Percentiles rank a stretch among this genome's conserved stretches.
Evolutionary conservation across 2,888 invertebrate genomes (phyloP).

Genomic region (Drosophila kambysellisi): DNA sequence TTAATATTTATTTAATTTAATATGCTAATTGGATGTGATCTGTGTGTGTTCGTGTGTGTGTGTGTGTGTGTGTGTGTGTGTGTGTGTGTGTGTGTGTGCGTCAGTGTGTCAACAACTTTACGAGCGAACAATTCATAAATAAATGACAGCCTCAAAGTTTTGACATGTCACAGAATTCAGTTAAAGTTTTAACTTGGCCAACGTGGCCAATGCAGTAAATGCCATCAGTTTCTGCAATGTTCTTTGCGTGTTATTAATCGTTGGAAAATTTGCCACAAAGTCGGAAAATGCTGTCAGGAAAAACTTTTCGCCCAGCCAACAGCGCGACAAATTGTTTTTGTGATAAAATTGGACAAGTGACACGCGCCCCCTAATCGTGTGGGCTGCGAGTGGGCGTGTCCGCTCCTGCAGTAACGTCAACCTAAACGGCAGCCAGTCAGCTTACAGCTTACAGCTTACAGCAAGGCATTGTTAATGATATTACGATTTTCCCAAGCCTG

Average conservation of each 20-base stretch:
- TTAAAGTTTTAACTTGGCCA: slow-evolving; percentile 63
- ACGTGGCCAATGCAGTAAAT: slow-evolving; percentile 19
- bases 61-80: slow-evolving; percentile 2
- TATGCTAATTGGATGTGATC: slow-evolving; percentile 83
- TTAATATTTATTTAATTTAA: slow-evolving; percentile 84
- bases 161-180: slow-evolving; percentile 75
- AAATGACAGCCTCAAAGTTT: slow-evolving; percentile 72
- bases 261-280: slow-evolving; percentile 71
- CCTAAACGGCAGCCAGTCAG: slow-evolving; percentile 57
- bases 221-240: slow-evolving; percentile 31
- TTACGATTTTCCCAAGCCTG: slow-evolving; percentile 28
- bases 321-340: slow-evolving; percentile 80
- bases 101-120: slow-evolving; percentile 69
- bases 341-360: slow-evolving; percentile 78
- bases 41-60: slow-evolving; percentile 39
- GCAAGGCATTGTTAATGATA: slow-evolving; percentile 67
- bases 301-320: slow-evolving; percentile 58
- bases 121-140: slow-evolving; percentile 76
- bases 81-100: slow-evolving; percentile 36
- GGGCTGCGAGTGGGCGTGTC: slow-evolving; percentile 39
- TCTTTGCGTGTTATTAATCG: slow-evolving; percentile 77
- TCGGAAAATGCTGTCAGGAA: slow-evolving; percentile 65
- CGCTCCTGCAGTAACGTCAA: slow-evolving; percentile 22
- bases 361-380: slow-evolving; percentile 69
- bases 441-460: slow-evolving; percentile 10